Evolutionary conservation across 2,888 invertebrate genomes (phyloP), one percentile per base, ranked within the genome.

Genomic region (Napeogenes inachia): DNA sequence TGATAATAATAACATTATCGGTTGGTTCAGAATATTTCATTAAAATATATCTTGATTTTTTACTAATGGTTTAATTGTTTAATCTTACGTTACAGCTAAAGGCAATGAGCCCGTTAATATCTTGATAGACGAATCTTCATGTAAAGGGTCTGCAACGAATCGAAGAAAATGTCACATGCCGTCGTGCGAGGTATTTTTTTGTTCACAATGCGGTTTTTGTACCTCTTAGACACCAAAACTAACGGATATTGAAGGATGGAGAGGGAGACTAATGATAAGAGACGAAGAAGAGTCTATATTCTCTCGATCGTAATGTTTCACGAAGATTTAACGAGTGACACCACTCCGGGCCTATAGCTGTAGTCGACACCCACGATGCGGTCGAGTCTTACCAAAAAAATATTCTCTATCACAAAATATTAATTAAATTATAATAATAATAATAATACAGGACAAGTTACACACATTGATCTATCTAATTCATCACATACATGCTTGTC

Each of bases 101-200:
- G 74, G 77, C 3, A 82, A 74, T 0, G 74, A 75, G 46, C 79
- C 85, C 0, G 83, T 84, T 30, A 84, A 75, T 67, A 72, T 87
- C 13, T 68, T 85, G 30, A 65, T 91, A 13, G 90, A 91, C 61
- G 80, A 84, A 57, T 77, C 85, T 1, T 75, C 80, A 12, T 91
- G 90, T 69, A 82, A 77, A 63, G 91, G 91, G 0, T 70, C 76
- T 0, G 60, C 71, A 0, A 67, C 68, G 0, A 87, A 91, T 58
- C 77, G 61, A 46, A 79, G 89, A 58, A 86, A 81, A 67, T 91
- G 91, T 64, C 81, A 85, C 59, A 85, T 89, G 85, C 87, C 87
- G 2, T 77, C 87, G 0, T 91, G 92, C 69, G 87, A 88, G 72
- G 92, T 91, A 64, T 50, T 42, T 12, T 56, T 38, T 35, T 55